Evolutionary conservation across 2,797 vertebrate species (phyloP), one percentile per base, ranked within the genome.

Genomic region (Varecia variegata): DNA sequence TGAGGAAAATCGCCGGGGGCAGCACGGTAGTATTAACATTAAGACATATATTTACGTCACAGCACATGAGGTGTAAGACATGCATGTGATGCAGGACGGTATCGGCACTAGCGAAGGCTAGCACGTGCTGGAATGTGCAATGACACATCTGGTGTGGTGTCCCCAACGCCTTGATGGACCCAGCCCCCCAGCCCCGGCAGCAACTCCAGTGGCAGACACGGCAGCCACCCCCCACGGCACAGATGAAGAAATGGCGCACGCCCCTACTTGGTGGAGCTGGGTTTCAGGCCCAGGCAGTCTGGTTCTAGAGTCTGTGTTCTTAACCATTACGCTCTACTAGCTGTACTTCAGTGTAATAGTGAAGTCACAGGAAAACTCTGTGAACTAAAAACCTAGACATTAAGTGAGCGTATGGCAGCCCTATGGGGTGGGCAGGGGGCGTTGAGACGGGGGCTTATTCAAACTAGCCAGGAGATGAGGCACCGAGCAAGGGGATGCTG

Each of bases 81-180:
- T 1, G 27, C 2, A 17, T 20, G 7, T 30, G 30, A 73, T 32
- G 43, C 3, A 23, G 54, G 54, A 56, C 54, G 58, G 30, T 7
- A 25, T 3, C 13, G 14, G 11, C 8, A 38, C 27, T 4, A 27
- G 20, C 7, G 11, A 52, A 38, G 52, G 82, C 82, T 67, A 27
- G 52, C 8, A 20, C 4, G 4, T 6, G 47, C 56, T 11, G 87
- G 38, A 5, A 5, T 12, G 14, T 0, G 23, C 81, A 47, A 0
- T 8, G 1, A 10, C 32, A 17, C 45, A 8, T 0, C 2, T 0
- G 6, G 38, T 58, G 40, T 0, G 67, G 25, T 2, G 14, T 12
- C 30, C 87, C 56, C 65, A 0, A 38, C 8, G 21, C 56, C 71
- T n/a, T 14, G 11, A 4, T 0, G 15, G 1, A 4, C 10, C 38